Conservation (phyloP, 2,888 invertebrate genomes). For the Tinea semifulvella region DNA sequence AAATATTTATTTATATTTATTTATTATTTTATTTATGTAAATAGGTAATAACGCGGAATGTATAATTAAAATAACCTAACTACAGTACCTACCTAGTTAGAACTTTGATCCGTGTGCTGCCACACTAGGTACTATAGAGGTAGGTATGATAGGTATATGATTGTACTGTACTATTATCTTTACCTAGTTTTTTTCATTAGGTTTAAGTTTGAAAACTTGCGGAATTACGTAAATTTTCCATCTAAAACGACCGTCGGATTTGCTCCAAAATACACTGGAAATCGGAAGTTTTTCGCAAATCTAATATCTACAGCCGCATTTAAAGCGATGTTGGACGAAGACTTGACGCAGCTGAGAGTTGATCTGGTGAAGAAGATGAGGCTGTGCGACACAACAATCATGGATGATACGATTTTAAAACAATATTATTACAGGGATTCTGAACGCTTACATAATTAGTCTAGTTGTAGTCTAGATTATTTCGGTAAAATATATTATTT, state of each 20-base stretch:
- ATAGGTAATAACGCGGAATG: too few relatives aligned
- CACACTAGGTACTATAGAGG: too few relatives aligned
- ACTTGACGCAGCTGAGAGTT: slow-evolving; percentile 29
- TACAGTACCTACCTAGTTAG: too few relatives aligned
- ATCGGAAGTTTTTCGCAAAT: slow-evolving; percentile 50
- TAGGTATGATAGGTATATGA: too few relatives aligned
- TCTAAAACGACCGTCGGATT: slow-evolving; percentile 47
- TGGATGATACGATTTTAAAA: slow-evolving; percentile 21
- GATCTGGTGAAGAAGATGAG: slow-evolving; percentile 34
- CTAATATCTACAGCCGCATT: slow-evolving; percentile 36
- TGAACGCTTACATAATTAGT: background rate
- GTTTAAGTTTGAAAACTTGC: slow-evolving; percentile 33
- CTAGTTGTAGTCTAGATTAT: too few relatives aligned
- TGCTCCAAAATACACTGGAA: slow-evolving; percentile 38
- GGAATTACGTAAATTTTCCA: slow-evolving; percentile 36
- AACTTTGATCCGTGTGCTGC: too few relatives aligned
- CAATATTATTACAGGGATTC: slow-evolving; percentile 38
- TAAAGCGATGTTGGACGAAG: slow-evolving; percentile 37
- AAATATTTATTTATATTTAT: too few relatives aligned
- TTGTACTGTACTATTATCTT: too few relatives aligned
- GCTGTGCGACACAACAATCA: slow-evolving; percentile 31
- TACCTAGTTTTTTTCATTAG: too few relatives aligned
- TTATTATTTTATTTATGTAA: too few relatives aligned
- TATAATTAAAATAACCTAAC: too few relatives aligned
- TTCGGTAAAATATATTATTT: too few relatives aligned